Percentiles rank a stretch among this genome's conserved stretches.
These are phyloP conservation scores for Sanderia malayensis DNA, from an alignment of 30 jellyfish, hydroid and myxozoan genomes.

Conservation along the genomic window DNA sequence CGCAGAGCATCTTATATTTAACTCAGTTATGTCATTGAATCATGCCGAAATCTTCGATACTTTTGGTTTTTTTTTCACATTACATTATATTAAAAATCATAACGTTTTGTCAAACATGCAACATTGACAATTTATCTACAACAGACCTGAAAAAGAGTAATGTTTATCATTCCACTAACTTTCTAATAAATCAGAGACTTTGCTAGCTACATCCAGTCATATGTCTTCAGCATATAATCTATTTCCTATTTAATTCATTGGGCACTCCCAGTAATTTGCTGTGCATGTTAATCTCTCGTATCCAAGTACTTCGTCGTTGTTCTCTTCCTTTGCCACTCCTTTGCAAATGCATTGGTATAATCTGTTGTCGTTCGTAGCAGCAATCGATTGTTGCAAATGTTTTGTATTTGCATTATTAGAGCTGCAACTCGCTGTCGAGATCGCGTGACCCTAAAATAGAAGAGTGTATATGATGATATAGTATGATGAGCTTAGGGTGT, in stretches of 20 bases:
- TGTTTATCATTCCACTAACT: no score
- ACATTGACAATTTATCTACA: no score
- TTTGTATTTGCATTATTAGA: conserved; percentile 30
- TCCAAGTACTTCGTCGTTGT: conserved; percentile 25
- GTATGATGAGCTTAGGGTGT: no score
- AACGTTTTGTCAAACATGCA: no score
- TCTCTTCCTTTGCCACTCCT: conserved; percentile 11
- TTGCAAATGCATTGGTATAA: conserved; percentile 43
- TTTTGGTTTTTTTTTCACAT: no score
- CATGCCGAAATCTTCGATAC: no score
- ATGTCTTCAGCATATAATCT: background rate
- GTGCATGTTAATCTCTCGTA: conserved; percentile 54
- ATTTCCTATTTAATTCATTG: conserved; percentile 17
- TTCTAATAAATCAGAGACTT: no score
- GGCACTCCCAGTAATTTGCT: conserved; percentile 64
- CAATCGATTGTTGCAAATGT: conserved; percentile 31
- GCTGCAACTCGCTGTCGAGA: conserved; percentile 49
- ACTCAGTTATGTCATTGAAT: no score
- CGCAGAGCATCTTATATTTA: no score
- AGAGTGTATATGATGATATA: background rate
- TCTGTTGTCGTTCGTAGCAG: conserved; percentile 12
- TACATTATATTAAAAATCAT: no score
- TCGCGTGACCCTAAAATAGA: conserved; percentile 24
- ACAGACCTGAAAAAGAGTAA: no score
- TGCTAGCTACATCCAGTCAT: no score